Conservation (phyloP, 2,797 vertebrate genomes). For the Sciurus carolinensis region DNA sequence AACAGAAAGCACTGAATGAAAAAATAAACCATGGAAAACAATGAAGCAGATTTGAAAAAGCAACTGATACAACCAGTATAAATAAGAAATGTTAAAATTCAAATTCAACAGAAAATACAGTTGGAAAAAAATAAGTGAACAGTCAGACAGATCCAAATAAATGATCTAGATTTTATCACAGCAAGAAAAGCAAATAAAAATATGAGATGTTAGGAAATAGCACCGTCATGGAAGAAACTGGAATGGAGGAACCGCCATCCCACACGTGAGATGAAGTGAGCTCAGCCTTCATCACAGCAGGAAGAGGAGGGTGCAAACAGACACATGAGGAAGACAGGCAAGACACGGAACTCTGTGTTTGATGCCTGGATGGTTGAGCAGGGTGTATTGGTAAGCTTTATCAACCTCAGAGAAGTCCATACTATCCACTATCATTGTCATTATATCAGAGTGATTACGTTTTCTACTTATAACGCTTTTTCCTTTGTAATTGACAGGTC, state of each 20-base stretch:
- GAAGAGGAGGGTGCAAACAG: background rate
- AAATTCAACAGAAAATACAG: background rate
- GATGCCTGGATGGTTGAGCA: background rate
- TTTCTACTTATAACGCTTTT: background rate
- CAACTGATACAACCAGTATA: background rate
- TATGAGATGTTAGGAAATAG: background rate
- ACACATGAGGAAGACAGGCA: background rate
- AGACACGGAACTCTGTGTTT: background rate
- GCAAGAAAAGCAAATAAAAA: conserved; percentile 5
- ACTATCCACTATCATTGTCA: background rate
- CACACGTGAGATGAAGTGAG: background rate
- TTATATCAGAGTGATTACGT: background rate
- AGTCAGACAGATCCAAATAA: background rate
- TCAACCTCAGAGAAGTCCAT: background rate
- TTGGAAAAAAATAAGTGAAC: background rate
- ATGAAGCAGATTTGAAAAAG: background rate
- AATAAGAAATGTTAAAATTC: background rate
- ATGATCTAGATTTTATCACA: background rate
- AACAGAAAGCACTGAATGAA: background rate
- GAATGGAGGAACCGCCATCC: background rate
- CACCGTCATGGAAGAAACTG: background rate
- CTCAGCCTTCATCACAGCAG: background rate
- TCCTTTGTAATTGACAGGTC: background rate
- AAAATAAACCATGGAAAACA: background rate
- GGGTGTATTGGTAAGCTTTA: background rate